These are phyloP conservation scores for Tokudaia tokunoshimensis DNA, from an alignment of 2,797 vertebrate species.

Conservation along the genomic window DNA sequence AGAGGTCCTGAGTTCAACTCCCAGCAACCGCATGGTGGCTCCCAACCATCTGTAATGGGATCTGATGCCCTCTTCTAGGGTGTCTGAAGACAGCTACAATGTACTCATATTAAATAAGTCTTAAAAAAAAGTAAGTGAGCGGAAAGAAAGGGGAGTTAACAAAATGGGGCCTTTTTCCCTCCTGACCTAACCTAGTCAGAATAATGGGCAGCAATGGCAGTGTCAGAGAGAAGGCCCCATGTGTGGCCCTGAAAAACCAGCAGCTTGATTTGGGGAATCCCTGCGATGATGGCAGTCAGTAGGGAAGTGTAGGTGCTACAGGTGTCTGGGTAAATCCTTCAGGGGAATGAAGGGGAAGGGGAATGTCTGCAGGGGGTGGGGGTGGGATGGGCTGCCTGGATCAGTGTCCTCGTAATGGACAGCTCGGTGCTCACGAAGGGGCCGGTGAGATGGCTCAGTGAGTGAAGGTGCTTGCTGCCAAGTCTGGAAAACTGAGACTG, in stretches of 20 bases:
- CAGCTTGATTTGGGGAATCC: neutral
- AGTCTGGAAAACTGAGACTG: neutral
- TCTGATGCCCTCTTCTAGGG: too few relatives aligned
- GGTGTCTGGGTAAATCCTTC: neutral
- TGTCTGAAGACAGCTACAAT: too few relatives aligned
- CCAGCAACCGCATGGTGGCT: too few relatives aligned
- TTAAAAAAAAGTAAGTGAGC: too few relatives aligned
- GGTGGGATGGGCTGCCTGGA: neutral
- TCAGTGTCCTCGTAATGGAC: neutral
- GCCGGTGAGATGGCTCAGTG: neutral
- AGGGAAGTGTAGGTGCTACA: neutral
- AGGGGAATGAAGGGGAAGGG: neutral
- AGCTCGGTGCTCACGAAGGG: neutral
- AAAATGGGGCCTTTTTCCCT: neutral
- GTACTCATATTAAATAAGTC: too few relatives aligned
- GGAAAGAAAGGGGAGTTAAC: conserved; percentile 28
- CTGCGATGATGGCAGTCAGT: neutral
- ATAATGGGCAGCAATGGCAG: neutral
- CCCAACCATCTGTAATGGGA: too few relatives aligned
- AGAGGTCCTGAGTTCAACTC: too few relatives aligned
- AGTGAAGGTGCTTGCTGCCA: neutral
- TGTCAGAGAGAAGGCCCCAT: neutral
- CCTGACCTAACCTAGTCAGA: neutral
- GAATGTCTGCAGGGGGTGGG: neutral
- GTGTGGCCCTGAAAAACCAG: neutral